Evolutionary conservation across 2,113 vertebrate species (phyloP).

Genomic region (Laterallus jamaicensis): DNA sequence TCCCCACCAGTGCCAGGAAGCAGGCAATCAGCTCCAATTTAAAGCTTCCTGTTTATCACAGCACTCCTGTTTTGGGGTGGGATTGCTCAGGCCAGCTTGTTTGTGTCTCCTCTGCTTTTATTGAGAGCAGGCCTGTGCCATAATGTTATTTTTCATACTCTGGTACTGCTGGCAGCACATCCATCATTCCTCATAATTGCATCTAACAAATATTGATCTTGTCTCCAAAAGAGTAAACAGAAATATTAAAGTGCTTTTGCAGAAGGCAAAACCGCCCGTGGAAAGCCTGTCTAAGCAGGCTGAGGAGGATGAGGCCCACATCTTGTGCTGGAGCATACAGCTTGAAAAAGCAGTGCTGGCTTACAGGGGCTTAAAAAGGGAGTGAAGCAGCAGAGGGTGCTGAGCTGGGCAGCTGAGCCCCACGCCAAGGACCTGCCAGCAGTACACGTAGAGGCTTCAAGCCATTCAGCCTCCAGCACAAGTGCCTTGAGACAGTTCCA

Average conservation of each 20-base stretch:
- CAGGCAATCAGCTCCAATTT: not conserved
- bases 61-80: not conserved
- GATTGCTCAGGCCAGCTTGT: not conserved
- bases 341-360: not conserved
- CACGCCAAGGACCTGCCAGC: fast-evolving
- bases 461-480: fast-evolving
- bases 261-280: not conserved
- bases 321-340: not conserved
- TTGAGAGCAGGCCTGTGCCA: not conserved
- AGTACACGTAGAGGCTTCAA: fast-evolving
- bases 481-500: not conserved
- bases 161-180: not conserved
- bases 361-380: not conserved
- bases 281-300: not conserved
- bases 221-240: conserved; percentile 45
- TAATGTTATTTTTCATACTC: conserved; percentile 1
- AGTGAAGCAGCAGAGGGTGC: fast-evolving
- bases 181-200: conserved; percentile 59
- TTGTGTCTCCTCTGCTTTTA: not conserved
- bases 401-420: fast-evolving
- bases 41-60: not conserved
- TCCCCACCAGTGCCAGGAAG: not conserved
- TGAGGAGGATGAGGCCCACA: not conserved
- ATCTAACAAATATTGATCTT: conserved; percentile 55
- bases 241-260: conserved; percentile 24